phyloP scores from a whole-genome alignment of 2,888 invertebrate species.

The Tinea trinotella region DNA sequence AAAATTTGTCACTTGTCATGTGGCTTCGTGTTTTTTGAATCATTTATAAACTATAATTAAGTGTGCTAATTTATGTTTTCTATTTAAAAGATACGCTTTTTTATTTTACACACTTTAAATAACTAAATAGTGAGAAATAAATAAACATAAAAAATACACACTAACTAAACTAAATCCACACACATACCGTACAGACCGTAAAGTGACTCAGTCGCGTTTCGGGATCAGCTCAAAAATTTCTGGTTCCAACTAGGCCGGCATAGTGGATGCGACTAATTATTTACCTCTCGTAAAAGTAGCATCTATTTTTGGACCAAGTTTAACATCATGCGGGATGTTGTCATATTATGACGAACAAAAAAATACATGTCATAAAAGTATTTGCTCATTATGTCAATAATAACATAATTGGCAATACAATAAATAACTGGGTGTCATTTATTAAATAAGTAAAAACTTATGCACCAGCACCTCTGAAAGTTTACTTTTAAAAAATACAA shows the following conservation, averaged over 20 bases:
- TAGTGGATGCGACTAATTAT: too few species aligned
- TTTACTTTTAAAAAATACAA: neutral
- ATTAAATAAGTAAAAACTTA: slow-evolving; percentile 26
- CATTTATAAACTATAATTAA: slow-evolving; percentile 18
- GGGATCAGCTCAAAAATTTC: too few species aligned
- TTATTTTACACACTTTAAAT: neutral
- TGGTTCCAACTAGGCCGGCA: too few species aligned
- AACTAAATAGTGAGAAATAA: neutral
- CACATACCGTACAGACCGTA: too few species aligned
- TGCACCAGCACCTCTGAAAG: neutral
- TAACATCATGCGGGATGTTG: too few species aligned
- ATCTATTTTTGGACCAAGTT: too few species aligned
- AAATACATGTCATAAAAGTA: too few species aligned
- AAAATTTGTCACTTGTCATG: slow-evolving; percentile 8
- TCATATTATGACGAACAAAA: too few species aligned
- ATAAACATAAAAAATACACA: slow-evolving; percentile 7
- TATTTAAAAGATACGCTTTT: neutral
- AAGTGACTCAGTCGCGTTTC: too few species aligned
- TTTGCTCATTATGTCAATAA: slow-evolving; percentile 67
- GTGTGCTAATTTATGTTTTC: slow-evolving; percentile 4
- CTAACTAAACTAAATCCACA: slow-evolving; percentile 31
- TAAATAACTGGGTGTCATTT: slow-evolving; percentile 55
- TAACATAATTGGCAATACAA: slow-evolving; percentile 65
- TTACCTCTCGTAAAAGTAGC: too few species aligned
- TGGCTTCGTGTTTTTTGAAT: slow-evolving; percentile 22